phyloP scores from a whole-genome alignment of 1,140 invertebrate species.

The Potamilus streckersoni region DNA sequence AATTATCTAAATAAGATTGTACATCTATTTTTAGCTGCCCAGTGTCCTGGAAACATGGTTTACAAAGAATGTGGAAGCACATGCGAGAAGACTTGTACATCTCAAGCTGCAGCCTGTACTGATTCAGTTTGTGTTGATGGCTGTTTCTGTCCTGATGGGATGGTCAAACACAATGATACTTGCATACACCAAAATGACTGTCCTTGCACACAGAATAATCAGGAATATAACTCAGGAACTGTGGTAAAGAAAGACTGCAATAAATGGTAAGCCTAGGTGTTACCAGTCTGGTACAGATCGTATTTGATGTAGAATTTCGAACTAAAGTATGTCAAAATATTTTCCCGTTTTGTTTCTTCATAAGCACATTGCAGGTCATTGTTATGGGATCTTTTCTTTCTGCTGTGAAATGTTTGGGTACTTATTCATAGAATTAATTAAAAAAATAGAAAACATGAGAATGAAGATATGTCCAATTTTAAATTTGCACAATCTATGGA shows the following conservation, averaged over 20 bases:
- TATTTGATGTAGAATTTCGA: no score
- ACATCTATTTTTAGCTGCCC: conserved; percentile 62
- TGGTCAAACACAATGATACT: conserved; percentile 70
- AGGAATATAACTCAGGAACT: conserved; percentile 47
- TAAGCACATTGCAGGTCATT: no score
- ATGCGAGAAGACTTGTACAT: conserved; percentile 78
- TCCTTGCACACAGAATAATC: conserved; percentile 55
- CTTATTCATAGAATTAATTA: no score
- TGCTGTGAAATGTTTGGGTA: no score
- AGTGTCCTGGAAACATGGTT: conserved; percentile 81
- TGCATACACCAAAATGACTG: conserved; percentile 58
- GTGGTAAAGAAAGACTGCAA: conserved; percentile 62
- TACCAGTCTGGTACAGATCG: no score
- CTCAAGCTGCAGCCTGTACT: conserved; percentile 73
- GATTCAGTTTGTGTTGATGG: conserved; percentile 82
- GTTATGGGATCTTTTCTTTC: no score
- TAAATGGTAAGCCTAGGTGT: conserved; percentile 54
- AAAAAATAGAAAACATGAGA: no score
- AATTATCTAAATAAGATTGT: not conserved
- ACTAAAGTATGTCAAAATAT: no score
- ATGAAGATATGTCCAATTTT: no score
- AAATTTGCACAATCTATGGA: no score
- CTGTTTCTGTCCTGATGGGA: conserved; percentile 78
- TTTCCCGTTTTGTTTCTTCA: no score
- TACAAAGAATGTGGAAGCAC: conserved; percentile 84